Base-by-base conservation (phyloP, 2,797 vertebrate species). In the Catamblyrhynchus diadema region DNA sequence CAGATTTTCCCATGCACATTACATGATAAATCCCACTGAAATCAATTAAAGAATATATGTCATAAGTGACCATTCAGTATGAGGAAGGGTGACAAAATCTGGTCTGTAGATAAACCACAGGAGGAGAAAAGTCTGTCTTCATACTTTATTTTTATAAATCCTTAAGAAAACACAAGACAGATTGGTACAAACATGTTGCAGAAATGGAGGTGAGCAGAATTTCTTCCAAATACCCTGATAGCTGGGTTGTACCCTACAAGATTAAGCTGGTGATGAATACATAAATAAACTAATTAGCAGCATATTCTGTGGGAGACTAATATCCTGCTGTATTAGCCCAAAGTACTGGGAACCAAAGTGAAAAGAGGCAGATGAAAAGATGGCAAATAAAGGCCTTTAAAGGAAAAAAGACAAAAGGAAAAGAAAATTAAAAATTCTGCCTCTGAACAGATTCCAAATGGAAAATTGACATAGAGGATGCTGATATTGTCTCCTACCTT, bases 251-350 rank as follows among this genome's bases (percentile, higher is more conserved):
- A 90, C 78, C 65, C 60, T 74, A 57, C 62, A 81, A 87, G 41
- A 75, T 23, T 42, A 82, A 73, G 75, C 42, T 90, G 41, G 20
- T 25, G 14, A 84, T 67, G 42, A 95, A 85, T 79, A 71, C 33
- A 93, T 64, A 94, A 93, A 91, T 79, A 81, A 96, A 88, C 50
- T 60, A 89, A 94, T 79, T 93, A 94, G 56, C 92, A 86, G 48
- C 27, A 67, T 70, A 86, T 95, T 93, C 89, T 94, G 70, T 47
- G 74, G 81, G 78, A 88, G n/a, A 69, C 20, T 83, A 77, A 72
- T 86, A 72, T 54, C 61, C 42, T 93, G 57, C 54, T 93, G 35
- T 80, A 95, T 83, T 80, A 89, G 85, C 47, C 33, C 81, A 64
- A 83, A 94, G 64, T 79, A 84, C 33, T 45, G 54, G 56, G 92